Conservation (phyloP, 2,113 vertebrate genomes). For the Empidonax traillii region DNA sequence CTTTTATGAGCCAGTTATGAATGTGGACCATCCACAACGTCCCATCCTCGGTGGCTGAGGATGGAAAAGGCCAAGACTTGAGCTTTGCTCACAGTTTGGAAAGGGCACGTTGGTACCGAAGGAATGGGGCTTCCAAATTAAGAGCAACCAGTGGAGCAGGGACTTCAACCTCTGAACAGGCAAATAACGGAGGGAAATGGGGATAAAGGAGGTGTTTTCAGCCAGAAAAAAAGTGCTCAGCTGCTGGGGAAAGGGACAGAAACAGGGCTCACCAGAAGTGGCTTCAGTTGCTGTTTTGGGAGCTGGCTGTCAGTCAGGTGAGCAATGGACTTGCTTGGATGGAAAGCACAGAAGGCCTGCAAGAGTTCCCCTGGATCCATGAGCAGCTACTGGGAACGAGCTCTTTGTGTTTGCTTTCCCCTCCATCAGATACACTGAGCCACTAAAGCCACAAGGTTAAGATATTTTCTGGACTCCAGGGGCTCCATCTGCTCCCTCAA, state of each 20-base stretch:
- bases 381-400: neutral
- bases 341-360: neutral
- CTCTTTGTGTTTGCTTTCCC: neutral
- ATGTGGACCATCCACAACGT: neutral
- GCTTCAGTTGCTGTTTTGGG: neutral
- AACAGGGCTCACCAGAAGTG: neutral
- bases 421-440: neutral
- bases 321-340: neutral
- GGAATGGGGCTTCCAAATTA: neutral
- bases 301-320: neutral
- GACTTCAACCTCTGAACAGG: neutral
- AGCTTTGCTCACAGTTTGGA: neutral
- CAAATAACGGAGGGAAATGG: neutral
- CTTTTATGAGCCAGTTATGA: neutral
- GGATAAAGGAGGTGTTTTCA: neutral
- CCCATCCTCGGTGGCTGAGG: neutral
- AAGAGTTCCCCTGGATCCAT: neutral
- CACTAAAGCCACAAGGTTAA: neutral
- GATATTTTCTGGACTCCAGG: neutral
- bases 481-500: neutral
- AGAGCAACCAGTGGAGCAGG: neutral
- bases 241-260: rapidly evolving
- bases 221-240: neutral
- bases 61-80: neutral
- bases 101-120: neutral